Base-by-base conservation (phyloP, 2,888 invertebrate genomes). In the Drosophila cyrtoloma region DNA sequence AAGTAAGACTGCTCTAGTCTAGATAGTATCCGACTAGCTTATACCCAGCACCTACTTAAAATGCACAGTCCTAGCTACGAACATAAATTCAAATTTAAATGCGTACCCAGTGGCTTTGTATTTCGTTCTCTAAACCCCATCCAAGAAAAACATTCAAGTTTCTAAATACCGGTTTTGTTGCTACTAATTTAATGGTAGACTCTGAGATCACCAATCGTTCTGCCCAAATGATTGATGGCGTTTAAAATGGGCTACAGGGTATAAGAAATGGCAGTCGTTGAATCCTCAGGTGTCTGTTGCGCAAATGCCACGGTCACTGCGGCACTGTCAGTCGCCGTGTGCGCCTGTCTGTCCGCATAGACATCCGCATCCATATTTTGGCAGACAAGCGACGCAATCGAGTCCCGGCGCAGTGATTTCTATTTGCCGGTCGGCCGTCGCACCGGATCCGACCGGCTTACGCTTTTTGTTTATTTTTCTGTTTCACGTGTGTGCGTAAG, bases 261-360 rank as follows among this genome's bases (percentile, higher is more conserved):
- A 19, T 32, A 39, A 51, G 9, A 66, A 71, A 60, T 56, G 56
- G 51, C 47, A 37, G 30, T 37, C 62, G 57, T 22, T 62, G 78
- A 86, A 83, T 86, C 86, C 81, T 86, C 86, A 86, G 86, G 86
- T 86, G 86, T 79, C 82, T 79, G 83, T 77, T 79, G 82, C 80
- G 81, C 77, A 75, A 80, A 80, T 83, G 81, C 83, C 75, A 81
- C 77, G 65, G 73, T 52, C 78, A 82, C 69, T 82, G 82, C 81
- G 73, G 72, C 84, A 77, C 30, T 70, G 84, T 68, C 73, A 78
- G 75, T 81, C 66, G 81, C 78, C 71, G 79, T 71, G 82, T 78
- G 81, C 82, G 82, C 84, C 82, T 78, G 81, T 73, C 81, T 69
- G 61, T 75, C 75, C 44, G 81, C 64, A 68, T 66, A 53, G 69